Conservation (phyloP, 2,888 invertebrate genomes). For the Globia sparganii region DNA sequence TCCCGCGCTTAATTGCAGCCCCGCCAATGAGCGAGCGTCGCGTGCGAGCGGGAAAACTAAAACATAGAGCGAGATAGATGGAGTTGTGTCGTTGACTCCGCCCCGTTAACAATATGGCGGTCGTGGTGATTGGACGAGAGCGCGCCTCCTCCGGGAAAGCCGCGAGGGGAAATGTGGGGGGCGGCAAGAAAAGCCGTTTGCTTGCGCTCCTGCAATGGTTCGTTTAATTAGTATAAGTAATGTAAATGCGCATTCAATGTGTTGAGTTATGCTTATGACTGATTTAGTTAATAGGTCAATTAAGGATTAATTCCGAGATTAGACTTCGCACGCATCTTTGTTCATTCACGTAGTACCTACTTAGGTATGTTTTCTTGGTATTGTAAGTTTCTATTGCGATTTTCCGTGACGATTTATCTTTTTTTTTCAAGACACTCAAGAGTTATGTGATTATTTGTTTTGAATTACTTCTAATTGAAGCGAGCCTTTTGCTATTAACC, state of each 20-base stretch:
- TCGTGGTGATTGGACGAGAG: constrained; percentile 90
- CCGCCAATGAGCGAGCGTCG: constrained; percentile 85
- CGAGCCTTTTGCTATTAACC: neutral
- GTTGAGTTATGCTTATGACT: constrained; percentile 60
- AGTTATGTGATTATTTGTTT: neutral
- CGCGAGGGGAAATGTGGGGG: constrained; percentile 78
- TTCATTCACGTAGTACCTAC: neutral
- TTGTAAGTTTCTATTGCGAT: neutral
- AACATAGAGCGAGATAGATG: constrained; percentile 77
- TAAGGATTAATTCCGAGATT: constrained; percentile 42
- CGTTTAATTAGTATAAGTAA: constrained; percentile 63
- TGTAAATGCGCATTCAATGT: constrained; percentile 59
- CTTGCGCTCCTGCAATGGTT: constrained; percentile 46
- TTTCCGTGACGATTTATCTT: neutral
- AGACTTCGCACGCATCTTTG: constrained; percentile 43
- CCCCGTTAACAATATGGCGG: constrained; percentile 92
- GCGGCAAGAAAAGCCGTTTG: constrained; percentile 71
- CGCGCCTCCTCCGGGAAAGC: constrained; percentile 85
- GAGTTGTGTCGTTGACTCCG: constrained; percentile 84
- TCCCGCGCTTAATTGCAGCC: constrained; percentile 89
- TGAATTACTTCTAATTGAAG: neutral
- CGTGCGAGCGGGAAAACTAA: constrained; percentile 80
- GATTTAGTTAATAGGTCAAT: constrained; percentile 61
- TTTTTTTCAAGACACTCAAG: neutral
- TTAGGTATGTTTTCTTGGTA: neutral